These are phyloP conservation scores for Steinernema carpocapsae DNA, from an alignment of 2,888 invertebrate genomes.

Conservation along the genomic window DNA sequence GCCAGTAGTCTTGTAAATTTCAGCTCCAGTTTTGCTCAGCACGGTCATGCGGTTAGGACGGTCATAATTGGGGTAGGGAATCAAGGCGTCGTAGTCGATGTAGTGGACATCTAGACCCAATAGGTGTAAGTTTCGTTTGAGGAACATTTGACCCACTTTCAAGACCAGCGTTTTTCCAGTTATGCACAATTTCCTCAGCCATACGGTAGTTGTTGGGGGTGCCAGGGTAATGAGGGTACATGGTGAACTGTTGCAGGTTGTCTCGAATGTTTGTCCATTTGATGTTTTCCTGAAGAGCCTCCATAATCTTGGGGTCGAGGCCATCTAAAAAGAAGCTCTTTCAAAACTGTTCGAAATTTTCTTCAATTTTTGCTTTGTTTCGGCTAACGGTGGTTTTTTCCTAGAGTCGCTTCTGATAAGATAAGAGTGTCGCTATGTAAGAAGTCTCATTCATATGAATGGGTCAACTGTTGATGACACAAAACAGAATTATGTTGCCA, in stretches of 20 bases:
- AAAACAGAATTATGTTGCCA: too few species aligned
- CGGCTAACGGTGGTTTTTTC: too few species aligned
- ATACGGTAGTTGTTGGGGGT: conserved; percentile 60
- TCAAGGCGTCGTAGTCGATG: conserved; percentile 62
- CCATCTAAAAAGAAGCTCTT: too few species aligned
- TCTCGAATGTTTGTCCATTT: conserved; percentile 53
- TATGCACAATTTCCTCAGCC: conserved; percentile 57
- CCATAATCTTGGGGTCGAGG: too few species aligned
- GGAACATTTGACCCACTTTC: conserved; percentile 47
- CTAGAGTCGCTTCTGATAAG: too few species aligned
- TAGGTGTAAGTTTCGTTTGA: background rate
- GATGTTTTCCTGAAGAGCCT: conserved; percentile 45
- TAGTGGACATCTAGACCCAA: conserved; percentile 45
- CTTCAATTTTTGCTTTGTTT: too few species aligned
- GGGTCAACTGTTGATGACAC: too few species aligned
- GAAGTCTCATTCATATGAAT: too few species aligned
- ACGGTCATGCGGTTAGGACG: conserved; percentile 57
- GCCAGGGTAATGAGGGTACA: conserved; percentile 65
- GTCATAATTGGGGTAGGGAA: conserved; percentile 65
- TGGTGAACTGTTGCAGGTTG: conserved; percentile 50
- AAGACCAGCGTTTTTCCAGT: conserved; percentile 60
- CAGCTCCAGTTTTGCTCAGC: conserved; percentile 38
- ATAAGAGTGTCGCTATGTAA: too few species aligned
- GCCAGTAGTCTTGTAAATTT: conserved; percentile 56
- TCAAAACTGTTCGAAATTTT: too few species aligned